Base-by-base conservation (phyloP, 1,140 invertebrate genomes). In the Drosophila pandora region DNA sequence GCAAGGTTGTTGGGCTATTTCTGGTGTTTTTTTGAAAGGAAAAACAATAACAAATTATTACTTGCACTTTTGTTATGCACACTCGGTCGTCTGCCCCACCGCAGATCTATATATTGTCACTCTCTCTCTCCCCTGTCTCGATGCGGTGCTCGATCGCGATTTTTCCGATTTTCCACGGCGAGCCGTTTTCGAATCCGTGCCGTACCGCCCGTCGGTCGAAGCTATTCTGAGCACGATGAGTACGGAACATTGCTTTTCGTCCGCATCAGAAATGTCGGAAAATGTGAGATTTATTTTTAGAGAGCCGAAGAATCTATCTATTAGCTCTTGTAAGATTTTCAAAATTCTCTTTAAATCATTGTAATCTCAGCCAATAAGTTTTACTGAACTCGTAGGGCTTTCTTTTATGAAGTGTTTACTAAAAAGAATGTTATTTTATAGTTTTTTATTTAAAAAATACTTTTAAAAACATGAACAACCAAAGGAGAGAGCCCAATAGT, bases 31-130 rank as follows among this genome's bases (percentile, higher is more conserved):
- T 59, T 81, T 77, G 64, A 61, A 80, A 81, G 55, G 60, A 69
- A 59, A 53, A 50, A 62, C 47, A 61, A 70, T 62, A 74, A 81
- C 41, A 76, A 71, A 79, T 88, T 76, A 88, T 88, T 88, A 88
- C 83, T 88, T 88, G 83, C 83, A 88, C 79, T 83, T 88, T 87
- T 83, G 62, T 62, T 75, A 82, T 82, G 64, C 77, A 85, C 52
- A 64, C 70, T 53, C n/a, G 39, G 17, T 54, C 64, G 45, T 57
- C 77, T 50, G 55, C 50, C 28, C 37, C 50, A 25, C 67, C 55
- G 13, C 52, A 43, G 48, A 61, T 57, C 58, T 52, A 63, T 45
- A 39, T 55, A 43, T 57, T 41, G n/a, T 56, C 71, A 52, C 57
- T 58, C 43, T 22, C 47, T 50, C 68, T 65, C 39, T 58, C 55